Base-by-base conservation (phyloP, 2,113 vertebrate species). In the Pogona vitticeps region DNA sequence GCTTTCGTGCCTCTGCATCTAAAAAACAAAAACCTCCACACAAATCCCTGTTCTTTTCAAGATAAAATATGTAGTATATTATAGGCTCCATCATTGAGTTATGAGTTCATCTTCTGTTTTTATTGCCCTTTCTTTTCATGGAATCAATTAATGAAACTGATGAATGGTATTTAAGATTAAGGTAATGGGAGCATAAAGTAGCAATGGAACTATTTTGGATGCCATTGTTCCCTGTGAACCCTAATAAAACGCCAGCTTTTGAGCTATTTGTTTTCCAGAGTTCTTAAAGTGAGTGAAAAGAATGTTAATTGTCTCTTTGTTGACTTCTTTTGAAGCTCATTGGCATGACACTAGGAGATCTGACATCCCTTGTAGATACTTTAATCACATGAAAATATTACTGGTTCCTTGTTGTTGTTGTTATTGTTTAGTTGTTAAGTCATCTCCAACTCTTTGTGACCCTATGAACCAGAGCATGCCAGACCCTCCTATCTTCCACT, bases 81-180 rank as follows among this genome's bases (percentile, higher is more conserved):
- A 90, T 12, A 3, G 4, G 3, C 2, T 83, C 7, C 8, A 61
- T 72, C 31, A 56, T 1, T 88, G 82, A 92, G 15, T 20, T 86
- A 23, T 31, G 70, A 85, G 73, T 7, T 40, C 42, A 80, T 84
- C 68, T 58, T 88, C 6, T 14, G 23, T 46, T 87, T 93, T 93
- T 90, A 91, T 90, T 88, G 76, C 56, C 0, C 40, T n/a, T 86
- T 90, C 8, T 86, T 79, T 89, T 31, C 68, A 73, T 18, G 26
- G 36, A 84, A 63, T 90, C 52, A 87, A 42, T 89, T 92, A 91
- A 88, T 77, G 81, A 82, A 86, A 82, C 10, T 88, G 61, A 89
- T 84, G 21, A 91, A 91, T 82, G n/a, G 1, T 78, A 84, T 56
- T 89, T 72, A 90, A 52, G 89, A 90, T 93, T 89, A 92, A 90